phyloP scores from a whole-genome alignment of 2,797 vertebrate genomes.

The Oreochromis mossambicus region DNA sequence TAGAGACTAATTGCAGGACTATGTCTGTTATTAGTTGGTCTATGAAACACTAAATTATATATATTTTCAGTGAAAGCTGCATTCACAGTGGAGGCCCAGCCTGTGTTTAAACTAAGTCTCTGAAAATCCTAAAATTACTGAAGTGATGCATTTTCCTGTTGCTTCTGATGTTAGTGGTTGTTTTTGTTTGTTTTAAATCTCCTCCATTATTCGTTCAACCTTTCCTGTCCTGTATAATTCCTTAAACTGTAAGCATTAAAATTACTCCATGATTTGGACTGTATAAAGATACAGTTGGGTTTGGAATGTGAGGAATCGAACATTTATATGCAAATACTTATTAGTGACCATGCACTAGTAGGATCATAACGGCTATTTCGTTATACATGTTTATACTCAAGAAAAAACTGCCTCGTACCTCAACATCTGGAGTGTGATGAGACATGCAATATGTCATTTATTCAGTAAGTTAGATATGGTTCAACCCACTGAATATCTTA shows the following conservation, averaged over 20 bases:
- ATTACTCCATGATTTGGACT: not conserved
- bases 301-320: not conserved
- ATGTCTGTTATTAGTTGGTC: not conserved
- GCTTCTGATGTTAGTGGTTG: not conserved
- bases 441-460: not conserved
- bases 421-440: not conserved
- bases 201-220: rapidly evolving
- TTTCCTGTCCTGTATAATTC: not conserved
- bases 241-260: not conserved
- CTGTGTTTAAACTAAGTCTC: not conserved
- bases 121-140: not conserved
- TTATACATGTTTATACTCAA: not conserved
- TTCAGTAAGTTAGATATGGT: not conserved
- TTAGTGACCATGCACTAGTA: not conserved
- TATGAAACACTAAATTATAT: not conserved
- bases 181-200: not conserved
- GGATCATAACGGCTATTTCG: not conserved
- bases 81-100: not conserved
- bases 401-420: not conserved
- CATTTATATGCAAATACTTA: not conserved
- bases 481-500: not conserved
- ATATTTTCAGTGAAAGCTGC: not conserved
- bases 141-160: not conserved
- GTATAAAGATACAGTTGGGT: not conserved
- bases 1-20: rapidly evolving